Conservation (phyloP, 2,113 vertebrate species). For the Microcebus griseorufus region DNA sequence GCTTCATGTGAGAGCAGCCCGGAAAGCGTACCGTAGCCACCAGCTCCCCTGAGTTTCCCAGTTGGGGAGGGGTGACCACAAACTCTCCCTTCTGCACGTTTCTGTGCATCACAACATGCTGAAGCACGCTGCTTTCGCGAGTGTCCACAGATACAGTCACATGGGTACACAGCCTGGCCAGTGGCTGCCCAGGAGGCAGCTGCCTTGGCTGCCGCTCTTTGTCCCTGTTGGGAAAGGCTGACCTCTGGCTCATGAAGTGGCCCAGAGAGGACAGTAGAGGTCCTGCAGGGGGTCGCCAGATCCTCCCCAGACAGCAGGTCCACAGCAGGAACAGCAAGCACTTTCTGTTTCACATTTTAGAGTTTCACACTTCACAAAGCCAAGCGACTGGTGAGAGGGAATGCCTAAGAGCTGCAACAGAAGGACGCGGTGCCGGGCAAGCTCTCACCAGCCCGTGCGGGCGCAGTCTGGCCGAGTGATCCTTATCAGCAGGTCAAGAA, state of each 20-base stretch:
- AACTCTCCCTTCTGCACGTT: fast-evolving
- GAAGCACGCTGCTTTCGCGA: fast-evolving
- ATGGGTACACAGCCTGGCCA: not conserved
- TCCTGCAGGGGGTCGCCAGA: not conserved
- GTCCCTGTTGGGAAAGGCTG: not conserved
- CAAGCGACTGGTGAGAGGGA: not conserved
- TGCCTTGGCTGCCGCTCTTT: not conserved
- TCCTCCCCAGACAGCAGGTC: not conserved
- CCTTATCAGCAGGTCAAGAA: not conserved
- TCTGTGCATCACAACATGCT: fast-evolving
- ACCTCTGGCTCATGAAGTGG: not conserved
- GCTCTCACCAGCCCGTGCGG: not conserved
- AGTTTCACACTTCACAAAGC: not conserved
- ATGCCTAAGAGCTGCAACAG: too few species aligned
- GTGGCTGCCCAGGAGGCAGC: not conserved
- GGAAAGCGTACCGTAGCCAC: not conserved
- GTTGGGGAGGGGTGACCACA: not conserved
- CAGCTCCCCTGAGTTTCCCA: not conserved
- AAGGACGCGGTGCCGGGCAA: not conserved
- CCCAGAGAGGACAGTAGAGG: not conserved
- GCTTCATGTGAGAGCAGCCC: not conserved
- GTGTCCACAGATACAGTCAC: not conserved
- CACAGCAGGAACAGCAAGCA: not conserved
- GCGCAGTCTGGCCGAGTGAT: not conserved
- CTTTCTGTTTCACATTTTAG: slow-evolving; percentile 46